These are phyloP conservation scores for Harpalus rubripes DNA, from an alignment of 2,888 invertebrate species.

Conservation along the genomic window DNA sequence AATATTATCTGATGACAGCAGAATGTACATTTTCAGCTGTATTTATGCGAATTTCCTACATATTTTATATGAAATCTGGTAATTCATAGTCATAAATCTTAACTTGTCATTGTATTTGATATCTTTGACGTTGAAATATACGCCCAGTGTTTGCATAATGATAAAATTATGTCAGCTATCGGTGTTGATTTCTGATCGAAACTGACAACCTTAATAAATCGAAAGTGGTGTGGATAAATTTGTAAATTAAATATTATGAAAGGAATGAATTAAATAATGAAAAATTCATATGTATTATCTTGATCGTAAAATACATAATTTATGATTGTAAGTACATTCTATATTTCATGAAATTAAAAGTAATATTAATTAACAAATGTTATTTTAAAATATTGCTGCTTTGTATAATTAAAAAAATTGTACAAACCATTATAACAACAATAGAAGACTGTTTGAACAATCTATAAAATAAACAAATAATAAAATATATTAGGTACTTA, in stretches of 20 bases:
- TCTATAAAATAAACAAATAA: too few species aligned
- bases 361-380: too few species aligned
- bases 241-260: background rate
- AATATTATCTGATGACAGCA: background rate
- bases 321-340: too few species aligned
- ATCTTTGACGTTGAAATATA: slow-evolving; percentile 24
- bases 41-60: background rate
- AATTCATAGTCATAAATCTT: slow-evolving; percentile 17
- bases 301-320: too few species aligned
- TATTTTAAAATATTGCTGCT: too few species aligned
- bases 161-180: slow-evolving; percentile 43
- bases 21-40: background rate
- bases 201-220: slow-evolving; percentile 1
- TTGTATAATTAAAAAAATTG: too few species aligned
- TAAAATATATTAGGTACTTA: too few species aligned
- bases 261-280: too few species aligned
- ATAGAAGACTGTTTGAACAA: too few species aligned
- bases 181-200: background rate
- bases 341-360: too few species aligned
- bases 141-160: slow-evolving; percentile 37
- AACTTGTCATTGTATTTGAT: slow-evolving; percentile 37
- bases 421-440: too few species aligned
- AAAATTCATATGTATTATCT: too few species aligned
- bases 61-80: background rate
- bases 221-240: background rate